Evolutionary conservation across 2,797 vertebrate genomes (phyloP), one percentile per base, ranked within the genome.

Genomic region (Cetoscarus ocellatus): DNA sequence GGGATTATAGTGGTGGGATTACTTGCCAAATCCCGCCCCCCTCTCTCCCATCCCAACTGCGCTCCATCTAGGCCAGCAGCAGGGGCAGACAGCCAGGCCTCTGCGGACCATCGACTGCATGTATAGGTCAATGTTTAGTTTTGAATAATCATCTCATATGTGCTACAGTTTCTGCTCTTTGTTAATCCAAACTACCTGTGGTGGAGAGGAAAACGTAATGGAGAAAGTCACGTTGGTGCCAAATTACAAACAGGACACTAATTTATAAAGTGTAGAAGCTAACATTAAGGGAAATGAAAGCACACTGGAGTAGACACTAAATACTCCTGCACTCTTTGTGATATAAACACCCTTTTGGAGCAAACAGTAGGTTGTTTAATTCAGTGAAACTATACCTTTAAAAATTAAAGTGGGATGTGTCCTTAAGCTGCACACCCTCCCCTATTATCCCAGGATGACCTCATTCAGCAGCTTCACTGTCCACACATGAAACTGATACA

Each of bases 1-100:
- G 35, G 76, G 79, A 83, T 86, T 83, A 82, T 62, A 34, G 43
- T 43, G 4, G 27, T 51, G 27, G 76, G 80, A 86, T 88, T 86
- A 79, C 70, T 77, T 73, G 14, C 13, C 49, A 70, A 77, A 76
- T 69, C 69, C 70, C 68, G 53, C 17, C 59, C 8, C 59, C 48
- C 60, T 66, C 58, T 66, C 54, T 50, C 60, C 35, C 17, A 19
- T 65, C 52, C 66, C 1, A 43, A 48, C 67, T 66, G 71, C 70
- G 7, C 61, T 67, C 36, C 64, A 75, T 75, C 51, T 67, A 67
- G 76, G 57, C 17, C 58, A 67, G 57, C 6, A 50, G 35, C 36
- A 55, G 63, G 27, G 50, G 34, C 7, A 0, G 63, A 50, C 45
- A 13, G 48, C 47, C 15, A 2, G 13, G 51, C 14, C 44, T n/a